A percentile compares a stretch with the other conserved stretches of the same genome.
Conservation (phyloP, 2,888 invertebrate genomes). For the Crocallis elinguaria region DNA sequence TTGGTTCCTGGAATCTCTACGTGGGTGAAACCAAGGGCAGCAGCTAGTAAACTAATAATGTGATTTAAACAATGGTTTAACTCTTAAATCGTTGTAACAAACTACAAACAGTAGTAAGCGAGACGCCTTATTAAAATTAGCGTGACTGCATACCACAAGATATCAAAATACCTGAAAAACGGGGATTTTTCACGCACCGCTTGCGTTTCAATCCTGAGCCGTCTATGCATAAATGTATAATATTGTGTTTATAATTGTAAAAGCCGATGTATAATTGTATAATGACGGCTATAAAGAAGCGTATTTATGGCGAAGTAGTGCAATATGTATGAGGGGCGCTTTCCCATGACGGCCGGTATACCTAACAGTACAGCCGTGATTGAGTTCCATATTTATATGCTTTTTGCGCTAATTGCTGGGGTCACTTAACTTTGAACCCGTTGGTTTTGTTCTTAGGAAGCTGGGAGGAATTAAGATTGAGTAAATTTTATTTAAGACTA, state of each 20-base stretch:
- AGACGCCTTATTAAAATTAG: too few relatives aligned
- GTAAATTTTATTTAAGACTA: not conserved
- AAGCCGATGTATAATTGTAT: constrained; percentile 45
- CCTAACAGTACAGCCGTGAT: constrained; percentile 72
- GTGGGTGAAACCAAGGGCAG: too few relatives aligned
- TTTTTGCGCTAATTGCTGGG: constrained; percentile 65
- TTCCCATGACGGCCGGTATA: constrained; percentile 72
- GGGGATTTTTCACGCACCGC: constrained; percentile 10
- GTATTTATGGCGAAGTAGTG: constrained; percentile 65
- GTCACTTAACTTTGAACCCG: constrained; percentile 67
- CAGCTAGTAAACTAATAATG: too few relatives aligned
- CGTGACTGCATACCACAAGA: too few relatives aligned
- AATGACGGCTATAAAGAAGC: constrained; percentile 58
- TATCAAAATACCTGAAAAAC: constrained; percentile 8
- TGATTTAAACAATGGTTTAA: too few relatives aligned
- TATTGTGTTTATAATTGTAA: constrained; percentile 41
- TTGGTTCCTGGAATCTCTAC: too few relatives aligned
- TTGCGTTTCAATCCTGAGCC: constrained; percentile 6
- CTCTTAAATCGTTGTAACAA: too few relatives aligned
- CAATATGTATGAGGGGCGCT: constrained; percentile 75
- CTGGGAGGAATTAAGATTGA: not conserved
- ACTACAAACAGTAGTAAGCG: too few relatives aligned
- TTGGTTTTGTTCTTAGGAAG: constrained; percentile 4
- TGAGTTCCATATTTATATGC: constrained; percentile 66
- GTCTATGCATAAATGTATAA: constrained; percentile 16